Conservation (phyloP, 2,888 invertebrate genomes). For the Lasioglossum pauxillum region DNA sequence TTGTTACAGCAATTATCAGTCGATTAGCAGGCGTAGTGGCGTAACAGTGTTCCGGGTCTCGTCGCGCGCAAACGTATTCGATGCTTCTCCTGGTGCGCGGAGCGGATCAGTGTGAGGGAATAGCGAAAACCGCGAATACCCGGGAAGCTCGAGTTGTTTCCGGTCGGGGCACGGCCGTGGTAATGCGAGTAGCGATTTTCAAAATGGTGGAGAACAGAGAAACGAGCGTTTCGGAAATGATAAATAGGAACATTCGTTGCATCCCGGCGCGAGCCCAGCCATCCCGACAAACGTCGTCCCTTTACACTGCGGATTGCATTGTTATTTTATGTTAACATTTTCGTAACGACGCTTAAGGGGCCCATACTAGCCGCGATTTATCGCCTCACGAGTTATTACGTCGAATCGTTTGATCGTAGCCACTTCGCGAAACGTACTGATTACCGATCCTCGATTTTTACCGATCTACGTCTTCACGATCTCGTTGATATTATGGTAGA, state of each 20-base stretch:
- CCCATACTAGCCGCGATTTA: not conserved
- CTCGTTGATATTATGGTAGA: not conserved
- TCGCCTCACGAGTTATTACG: not conserved
- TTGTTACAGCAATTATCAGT: slow-evolving; percentile 62
- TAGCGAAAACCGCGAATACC: slow-evolving; percentile 64
- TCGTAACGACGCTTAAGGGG: not conserved
- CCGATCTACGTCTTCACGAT: not conserved
- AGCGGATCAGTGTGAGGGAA: slow-evolving; percentile 52
- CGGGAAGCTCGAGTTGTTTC: slow-evolving; percentile 69
- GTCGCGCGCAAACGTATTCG: slow-evolving; percentile 60
- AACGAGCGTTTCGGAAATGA: slow-evolving; percentile 61
- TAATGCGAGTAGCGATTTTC: slow-evolving; percentile 68
- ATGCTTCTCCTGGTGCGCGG: slow-evolving; percentile 21
- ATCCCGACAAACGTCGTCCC: slow-evolving; percentile 39
- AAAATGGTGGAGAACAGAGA: slow-evolving; percentile 63
- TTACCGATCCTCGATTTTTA: not conserved
- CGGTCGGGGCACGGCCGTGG: slow-evolving; percentile 58
- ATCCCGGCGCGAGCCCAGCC: slow-evolving; percentile 29
- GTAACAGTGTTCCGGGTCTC: slow-evolving; percentile 47
- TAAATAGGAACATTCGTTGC: slow-evolving; percentile 59
- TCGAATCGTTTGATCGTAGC: not conserved
- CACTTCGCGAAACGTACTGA: not conserved
- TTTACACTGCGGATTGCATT: slow-evolving; percentile 24
- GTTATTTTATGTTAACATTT: slow-evolving; percentile 33
- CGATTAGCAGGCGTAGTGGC: slow-evolving; percentile 60